Base-by-base conservation (phyloP, 2,888 invertebrate genomes). In the Synanthedon vespiformis region DNA sequence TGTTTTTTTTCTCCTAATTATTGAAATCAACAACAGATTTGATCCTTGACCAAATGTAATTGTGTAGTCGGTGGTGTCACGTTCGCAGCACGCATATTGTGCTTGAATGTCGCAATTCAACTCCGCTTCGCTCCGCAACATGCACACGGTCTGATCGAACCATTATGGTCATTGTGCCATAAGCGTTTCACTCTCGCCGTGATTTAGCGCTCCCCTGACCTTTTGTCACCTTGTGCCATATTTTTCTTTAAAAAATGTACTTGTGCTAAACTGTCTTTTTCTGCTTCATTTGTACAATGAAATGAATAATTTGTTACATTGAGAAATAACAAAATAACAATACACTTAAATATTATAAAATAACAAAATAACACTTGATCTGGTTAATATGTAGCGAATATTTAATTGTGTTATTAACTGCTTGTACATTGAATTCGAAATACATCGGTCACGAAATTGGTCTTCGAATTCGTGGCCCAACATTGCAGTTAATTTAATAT, bases 101-200 rank as follows among this genome's bases (percentile, higher is more conserved):
- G 74, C 74, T 77, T 70, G 70, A 34, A 71, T 84, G 82, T 81
- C 79, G 77, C 73, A 81, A 81, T 22, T 62, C 34, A 34, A 34
- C 34, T 34, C 34, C 34, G 10, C 34, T 34, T 34, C 58, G 54
- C 22, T 56, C 69, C 63, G 65, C 68, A 70, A 66, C 71, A 66
- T 72, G 68, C 72, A 48, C 72, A 48, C 67, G 61, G 61, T 41
- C 58, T 4, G 44, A 62, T 60, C 67, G 68, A 70, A 74, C 75
- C 72, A 77, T 81, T 79, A 76, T 80, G 77, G 74, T 74, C 74
- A 77, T 75, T 77, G 72, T 79, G 74, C 71, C 70, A 68, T 62
- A 71, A 68, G 67, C 72, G 69, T 68, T 75, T 64, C 70, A 73
- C 72, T 76, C 71, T 76, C 75, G 65, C 67, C 65, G 62, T 61